phyloP scores from a whole-genome alignment of 2,797 vertebrate species.

The Esox lucius region DNA sequence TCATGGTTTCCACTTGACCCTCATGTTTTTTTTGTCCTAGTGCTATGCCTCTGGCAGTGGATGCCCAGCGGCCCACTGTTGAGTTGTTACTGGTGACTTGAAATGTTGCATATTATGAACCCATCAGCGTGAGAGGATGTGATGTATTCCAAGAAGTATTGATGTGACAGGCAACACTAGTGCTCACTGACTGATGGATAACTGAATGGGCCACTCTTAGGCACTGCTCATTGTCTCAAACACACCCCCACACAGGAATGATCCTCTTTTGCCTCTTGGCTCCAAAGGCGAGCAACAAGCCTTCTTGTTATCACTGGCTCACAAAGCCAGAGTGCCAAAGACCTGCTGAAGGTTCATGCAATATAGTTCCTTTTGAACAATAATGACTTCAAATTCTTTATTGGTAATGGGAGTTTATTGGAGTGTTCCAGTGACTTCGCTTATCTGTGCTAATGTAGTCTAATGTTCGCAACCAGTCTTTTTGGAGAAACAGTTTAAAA shows the following conservation, averaged over 20 bases:
- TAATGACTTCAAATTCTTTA: neutral
- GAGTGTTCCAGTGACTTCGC: neutral
- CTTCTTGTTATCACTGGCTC: conserved; percentile 26
- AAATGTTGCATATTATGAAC: neutral
- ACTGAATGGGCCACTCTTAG: neutral
- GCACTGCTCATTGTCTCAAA: neutral
- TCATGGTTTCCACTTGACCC: neutral
- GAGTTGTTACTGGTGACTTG: neutral
- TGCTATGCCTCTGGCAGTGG: neutral
- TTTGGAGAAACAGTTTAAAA: neutral
- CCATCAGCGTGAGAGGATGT: neutral
- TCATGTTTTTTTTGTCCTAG: neutral
- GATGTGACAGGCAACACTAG: neutral
- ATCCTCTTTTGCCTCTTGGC: conserved; percentile 26
- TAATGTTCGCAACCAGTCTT: neutral
- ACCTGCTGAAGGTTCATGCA: neutral
- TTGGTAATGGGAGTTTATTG: neutral
- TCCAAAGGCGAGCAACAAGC: neutral
- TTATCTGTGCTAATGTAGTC: neutral
- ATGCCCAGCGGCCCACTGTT: neutral
- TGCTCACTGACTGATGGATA: neutral
- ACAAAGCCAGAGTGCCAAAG: conserved; percentile 5
- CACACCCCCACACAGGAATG: conserved; percentile 12
- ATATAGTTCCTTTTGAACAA: neutral
- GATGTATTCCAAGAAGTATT: neutral